Percentiles rank a stretch among this genome's conserved stretches.
Evolutionary conservation across 2,113 vertebrate genomes (phyloP).

Genomic region (Menura novaehollandiae): DNA sequence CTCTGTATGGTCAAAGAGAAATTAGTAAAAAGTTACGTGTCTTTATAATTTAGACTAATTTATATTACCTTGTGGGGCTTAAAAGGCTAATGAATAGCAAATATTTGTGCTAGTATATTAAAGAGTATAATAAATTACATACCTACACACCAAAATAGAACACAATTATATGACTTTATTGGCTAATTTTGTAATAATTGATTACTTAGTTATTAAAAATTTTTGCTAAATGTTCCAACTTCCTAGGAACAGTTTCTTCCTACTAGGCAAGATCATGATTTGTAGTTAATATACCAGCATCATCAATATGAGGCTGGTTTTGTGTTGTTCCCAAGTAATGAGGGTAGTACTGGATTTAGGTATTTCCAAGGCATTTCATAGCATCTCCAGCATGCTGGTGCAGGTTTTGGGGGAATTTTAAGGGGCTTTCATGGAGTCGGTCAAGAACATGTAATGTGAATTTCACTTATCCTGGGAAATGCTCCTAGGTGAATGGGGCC

Average conservation of each 20-base stretch:
- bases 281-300: neutral
- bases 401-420: neutral
- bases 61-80: neutral
- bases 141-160: neutral
- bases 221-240: accelerated
- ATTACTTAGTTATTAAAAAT: neutral
- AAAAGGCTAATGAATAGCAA: neutral
- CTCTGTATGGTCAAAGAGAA: neutral
- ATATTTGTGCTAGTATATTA: neutral
- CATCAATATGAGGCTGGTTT: neutral
- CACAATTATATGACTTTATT: neutral
- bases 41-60: neutral
- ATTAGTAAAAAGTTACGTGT: neutral
- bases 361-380: neutral
- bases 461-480: neutral
- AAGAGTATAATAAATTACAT: neutral
- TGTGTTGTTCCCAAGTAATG: neutral
- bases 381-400: neutral
- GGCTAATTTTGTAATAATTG: neutral
- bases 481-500: neutral
- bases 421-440: neutral
- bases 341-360: neutral
- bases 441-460: neutral
- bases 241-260: neutral
- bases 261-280: neutral